Evolutionary conservation across 2,888 invertebrate species (phyloP).

Genomic region (Acrocyrtus sp.): DNA sequence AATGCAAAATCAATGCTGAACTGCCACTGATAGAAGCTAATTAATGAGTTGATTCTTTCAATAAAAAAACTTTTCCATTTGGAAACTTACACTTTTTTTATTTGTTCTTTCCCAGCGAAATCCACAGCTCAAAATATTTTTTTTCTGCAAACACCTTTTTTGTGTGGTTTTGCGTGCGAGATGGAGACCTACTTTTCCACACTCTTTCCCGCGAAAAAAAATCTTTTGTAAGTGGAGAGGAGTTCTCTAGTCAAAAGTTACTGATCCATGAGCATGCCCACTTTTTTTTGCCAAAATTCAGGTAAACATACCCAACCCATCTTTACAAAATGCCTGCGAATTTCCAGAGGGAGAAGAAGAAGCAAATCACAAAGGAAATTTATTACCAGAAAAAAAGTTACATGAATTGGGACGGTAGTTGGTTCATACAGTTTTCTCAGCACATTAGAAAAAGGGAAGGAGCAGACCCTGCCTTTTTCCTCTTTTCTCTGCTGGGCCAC

Average conservation of each 20-base stretch:
- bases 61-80: too few species aligned
- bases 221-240: conserved; percentile 14
- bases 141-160: neutral
- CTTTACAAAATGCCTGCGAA: too few species aligned
- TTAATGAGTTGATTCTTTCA: conserved; percentile 21
- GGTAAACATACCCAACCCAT: neutral
- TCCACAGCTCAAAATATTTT: too few species aligned
- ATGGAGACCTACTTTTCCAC: conserved; percentile 5
- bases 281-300: neutral
- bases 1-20: too few species aligned
- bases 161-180: conserved; percentile 9
- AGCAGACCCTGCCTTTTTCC: too few species aligned
- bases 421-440: neutral
- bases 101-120: too few species aligned
- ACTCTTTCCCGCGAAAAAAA: neutral
- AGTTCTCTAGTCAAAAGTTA: conserved; percentile 28
- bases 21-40: conserved; percentile 19
- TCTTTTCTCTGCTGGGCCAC: neutral
- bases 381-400: conserved; percentile 4
- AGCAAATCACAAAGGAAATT: conserved; percentile 1
- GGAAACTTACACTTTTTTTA: too few species aligned
- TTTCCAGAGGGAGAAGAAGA: neutral
- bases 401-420: conserved; percentile 40
- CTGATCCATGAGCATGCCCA: conserved; percentile 30
- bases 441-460: neutral